Evolutionary conservation across 2,113 vertebrate genomes (phyloP), one percentile per base, ranked within the genome.

Genomic region (Rhipidura dahli): DNA sequence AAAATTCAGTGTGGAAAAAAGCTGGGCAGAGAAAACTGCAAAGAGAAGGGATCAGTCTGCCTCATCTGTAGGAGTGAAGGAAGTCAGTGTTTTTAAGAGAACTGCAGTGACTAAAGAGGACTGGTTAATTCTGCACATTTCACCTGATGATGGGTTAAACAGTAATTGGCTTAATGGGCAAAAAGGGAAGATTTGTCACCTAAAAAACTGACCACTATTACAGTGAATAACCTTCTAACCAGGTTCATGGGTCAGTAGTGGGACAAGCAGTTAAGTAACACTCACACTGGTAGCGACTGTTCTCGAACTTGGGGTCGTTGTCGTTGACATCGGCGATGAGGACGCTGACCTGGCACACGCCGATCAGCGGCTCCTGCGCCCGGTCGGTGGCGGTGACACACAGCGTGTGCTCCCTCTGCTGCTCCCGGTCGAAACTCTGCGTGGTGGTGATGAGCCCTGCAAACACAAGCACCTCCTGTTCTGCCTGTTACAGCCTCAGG

Each of bases 291-390:
- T 99, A 99, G 69, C 97, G 98, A 59, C 98, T 99, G 97, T 99
- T 99, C 94, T 99, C 98, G 64, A 99, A 99, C 64, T 98, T 99
- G 42, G 99, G 99, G 9, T 98, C 97, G 9, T 99, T 99, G 98
- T 99, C 99, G 39, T 99, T 99, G 97, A 98, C 65, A 30, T 99
- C 99, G 5, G 95, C 96, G 51, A 99, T 97, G 63, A 98, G 85
- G 65, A 99, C 54, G 7, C 97, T 98, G 97, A 99, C 65, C 96
- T 97, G 98, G 76, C 99, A 99, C 85, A 99, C 94, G 2, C 99
- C 98, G 7, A 99, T 98, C 81, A 99, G 98, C 0, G 99, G 99
- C 66, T 99, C 98, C 80, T 97, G 97, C 1, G 98, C 99, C 96
- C 97, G 98, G 95, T 99, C 99, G 0, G 98, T 99, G 23, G 99